Evolutionary conservation across 2,113 vertebrate genomes (phyloP).

Genomic region (Oncorhynchus masou): DNA sequence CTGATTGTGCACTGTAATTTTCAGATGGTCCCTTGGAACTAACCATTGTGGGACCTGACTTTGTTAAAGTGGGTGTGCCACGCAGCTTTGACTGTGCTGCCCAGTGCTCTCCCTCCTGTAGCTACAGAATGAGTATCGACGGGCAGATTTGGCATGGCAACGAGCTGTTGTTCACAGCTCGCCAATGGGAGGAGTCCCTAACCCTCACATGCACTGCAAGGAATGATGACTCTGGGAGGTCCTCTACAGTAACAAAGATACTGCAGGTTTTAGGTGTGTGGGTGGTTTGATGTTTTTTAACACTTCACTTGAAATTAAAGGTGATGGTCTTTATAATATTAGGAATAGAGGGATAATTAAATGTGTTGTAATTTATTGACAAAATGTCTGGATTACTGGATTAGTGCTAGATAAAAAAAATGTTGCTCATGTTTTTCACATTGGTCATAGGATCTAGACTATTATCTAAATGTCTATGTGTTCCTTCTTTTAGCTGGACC

Average conservation of each 20-base stretch:
- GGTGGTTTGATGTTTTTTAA: background rate
- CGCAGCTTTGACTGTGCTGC: slow-evolving; percentile 31
- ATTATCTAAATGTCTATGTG: background rate
- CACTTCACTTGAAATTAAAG: too few relatives aligned
- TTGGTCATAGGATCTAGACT: too few relatives aligned
- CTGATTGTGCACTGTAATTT: slow-evolving; percentile 10
- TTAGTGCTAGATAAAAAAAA: too few relatives aligned
- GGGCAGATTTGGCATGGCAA: slow-evolving; percentile 15
- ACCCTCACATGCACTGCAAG: too few relatives aligned
- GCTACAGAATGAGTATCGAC: slow-evolving; percentile 47
- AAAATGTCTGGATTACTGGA: too few relatives aligned
- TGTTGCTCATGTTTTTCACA: too few relatives aligned
- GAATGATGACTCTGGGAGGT: too few relatives aligned
- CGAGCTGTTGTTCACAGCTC: slow-evolving; percentile 36
- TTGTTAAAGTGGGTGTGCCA: slow-evolving; percentile 53
- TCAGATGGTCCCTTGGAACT: background rate
- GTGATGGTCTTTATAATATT: too few relatives aligned
- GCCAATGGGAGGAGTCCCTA: slow-evolving; percentile 17
- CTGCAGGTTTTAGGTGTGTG: slow-evolving; percentile 36
- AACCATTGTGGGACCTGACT: slow-evolving; percentile 34
- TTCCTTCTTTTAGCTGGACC: slow-evolving; percentile 37
- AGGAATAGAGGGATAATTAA: too few relatives aligned
- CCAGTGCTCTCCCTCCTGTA: slow-evolving; percentile 24
- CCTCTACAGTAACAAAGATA: too few relatives aligned
- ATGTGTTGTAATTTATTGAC: background rate